Percentiles rank a stretch among this genome's conserved stretches.
Evolutionary conservation across 2,113 vertebrate species (phyloP).

Genomic region (Hipposideros armiger): DNA sequence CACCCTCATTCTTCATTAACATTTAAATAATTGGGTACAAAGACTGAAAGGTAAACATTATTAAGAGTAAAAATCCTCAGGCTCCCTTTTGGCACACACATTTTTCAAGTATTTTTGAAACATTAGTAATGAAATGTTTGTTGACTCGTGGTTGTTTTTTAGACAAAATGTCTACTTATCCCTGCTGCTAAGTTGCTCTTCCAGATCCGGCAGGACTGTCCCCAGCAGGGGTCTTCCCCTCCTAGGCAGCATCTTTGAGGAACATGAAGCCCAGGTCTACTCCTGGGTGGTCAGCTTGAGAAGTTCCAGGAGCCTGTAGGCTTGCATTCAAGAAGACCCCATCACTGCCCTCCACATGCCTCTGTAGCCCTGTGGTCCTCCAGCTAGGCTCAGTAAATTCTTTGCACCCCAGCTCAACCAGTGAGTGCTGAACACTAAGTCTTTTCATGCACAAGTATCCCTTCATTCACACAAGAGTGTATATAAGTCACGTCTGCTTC

Average conservation of each 20-base stretch:
- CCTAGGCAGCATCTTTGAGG: neutral
- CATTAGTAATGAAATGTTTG: neutral
- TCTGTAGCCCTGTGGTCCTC: neutral
- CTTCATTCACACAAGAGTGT: conserved; percentile 31
- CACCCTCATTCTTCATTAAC: neutral
- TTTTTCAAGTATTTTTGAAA: conserved; percentile 60
- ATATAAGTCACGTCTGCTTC: neutral
- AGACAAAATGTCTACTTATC: neutral
- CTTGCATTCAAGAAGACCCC: neutral
- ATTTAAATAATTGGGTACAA: conserved; percentile 51
- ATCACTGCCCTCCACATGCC: neutral
- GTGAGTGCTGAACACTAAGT: neutral
- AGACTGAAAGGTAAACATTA: conserved; percentile 14
- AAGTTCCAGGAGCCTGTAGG: neutral
- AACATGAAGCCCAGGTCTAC: neutral
- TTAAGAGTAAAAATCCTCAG: neutral
- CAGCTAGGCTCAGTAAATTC: neutral
- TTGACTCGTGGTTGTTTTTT: neutral
- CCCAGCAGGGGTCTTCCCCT: neutral
- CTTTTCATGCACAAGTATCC: neutral
- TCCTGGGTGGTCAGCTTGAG: neutral
- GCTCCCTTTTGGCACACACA: neutral
- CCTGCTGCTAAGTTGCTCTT: conserved; percentile 26
- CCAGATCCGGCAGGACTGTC: neutral
- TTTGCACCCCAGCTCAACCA: neutral